A percentile compares a stretch with the other conserved stretches of the same genome.
Conservation (phyloP, 2,797 vertebrate species). For the Syngnathus acus region DNA sequence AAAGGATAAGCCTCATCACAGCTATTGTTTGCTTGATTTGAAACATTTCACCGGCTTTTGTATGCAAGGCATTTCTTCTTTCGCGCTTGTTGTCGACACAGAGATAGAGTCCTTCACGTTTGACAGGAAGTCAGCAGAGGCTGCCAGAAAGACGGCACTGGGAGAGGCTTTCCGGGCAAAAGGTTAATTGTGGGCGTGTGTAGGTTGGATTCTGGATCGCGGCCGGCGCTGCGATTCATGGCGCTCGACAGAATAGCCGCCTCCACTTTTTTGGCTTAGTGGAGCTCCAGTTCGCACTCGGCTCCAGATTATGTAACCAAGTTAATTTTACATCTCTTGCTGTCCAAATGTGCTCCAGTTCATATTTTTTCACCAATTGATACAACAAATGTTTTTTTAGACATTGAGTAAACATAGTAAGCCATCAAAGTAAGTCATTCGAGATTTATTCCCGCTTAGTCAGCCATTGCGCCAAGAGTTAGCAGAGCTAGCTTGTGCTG, state of each 20-base stretch:
- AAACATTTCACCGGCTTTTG: not conserved
- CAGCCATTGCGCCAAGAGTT: too few species aligned
- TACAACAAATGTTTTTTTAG: not conserved
- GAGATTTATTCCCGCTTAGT: too few species aligned
- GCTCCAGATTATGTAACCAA: constrained; percentile 18
- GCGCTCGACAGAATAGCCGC: constrained; percentile 35
- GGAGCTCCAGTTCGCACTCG: constrained; percentile 17
- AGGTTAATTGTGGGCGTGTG: constrained; percentile 61
- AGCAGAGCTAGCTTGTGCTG: not conserved
- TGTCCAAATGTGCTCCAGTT: not conserved
- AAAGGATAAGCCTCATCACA: not conserved
- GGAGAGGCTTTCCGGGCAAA: constrained; percentile 33
- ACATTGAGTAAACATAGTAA: not conserved
- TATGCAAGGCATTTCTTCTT: not conserved
- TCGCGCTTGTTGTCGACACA: not conserved
- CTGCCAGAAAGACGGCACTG: constrained; percentile 26
- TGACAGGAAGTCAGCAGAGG: constrained; percentile 30
- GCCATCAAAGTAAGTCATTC: too few species aligned
- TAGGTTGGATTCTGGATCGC: constrained; percentile 38
- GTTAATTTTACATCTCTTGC: constrained; percentile 26
- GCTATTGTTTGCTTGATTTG: not conserved
- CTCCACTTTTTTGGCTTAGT: constrained; percentile 30
- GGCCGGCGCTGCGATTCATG: constrained; percentile 50
- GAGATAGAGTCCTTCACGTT: constrained; percentile 9
- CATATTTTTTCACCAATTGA: not conserved